phyloP scores from a whole-genome alignment of 1,140 invertebrate species.

The Pseudachorutes palmiensis region DNA sequence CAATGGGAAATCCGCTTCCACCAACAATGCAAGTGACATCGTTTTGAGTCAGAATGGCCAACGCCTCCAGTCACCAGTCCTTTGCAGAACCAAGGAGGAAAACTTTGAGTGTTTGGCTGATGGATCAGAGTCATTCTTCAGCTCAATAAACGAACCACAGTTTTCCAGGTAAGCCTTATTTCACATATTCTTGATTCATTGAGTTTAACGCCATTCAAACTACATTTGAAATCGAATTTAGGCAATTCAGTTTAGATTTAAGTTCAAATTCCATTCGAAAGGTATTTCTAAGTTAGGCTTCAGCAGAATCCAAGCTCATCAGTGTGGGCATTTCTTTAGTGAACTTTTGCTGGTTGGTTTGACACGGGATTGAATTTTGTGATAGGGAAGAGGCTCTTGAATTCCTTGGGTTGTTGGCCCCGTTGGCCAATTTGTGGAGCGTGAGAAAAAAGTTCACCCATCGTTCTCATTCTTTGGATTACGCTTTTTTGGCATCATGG shows the following conservation, averaged over 20 bases:
- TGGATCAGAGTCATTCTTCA: conserved; percentile 49
- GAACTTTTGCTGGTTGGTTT: too few species aligned
- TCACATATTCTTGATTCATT: neutral
- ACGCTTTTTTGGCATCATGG: too few species aligned
- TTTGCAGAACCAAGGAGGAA: conserved; percentile 43
- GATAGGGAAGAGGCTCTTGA: too few species aligned
- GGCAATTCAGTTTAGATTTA: too few species aligned
- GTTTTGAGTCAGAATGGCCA: neutral
- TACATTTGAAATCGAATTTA: neutral
- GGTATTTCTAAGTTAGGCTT: too few species aligned
- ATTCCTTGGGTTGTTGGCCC: too few species aligned
- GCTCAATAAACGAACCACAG: conserved; percentile 35
- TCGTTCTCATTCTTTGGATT: too few species aligned
- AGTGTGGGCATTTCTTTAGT: too few species aligned
- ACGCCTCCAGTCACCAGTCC: neutral
- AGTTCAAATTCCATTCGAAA: too few species aligned
- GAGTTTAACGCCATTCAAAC: neutral
- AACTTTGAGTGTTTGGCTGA: conserved; percentile 59
- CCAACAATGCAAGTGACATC: neutral
- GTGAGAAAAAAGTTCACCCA: too few species aligned
- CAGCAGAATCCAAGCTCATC: too few species aligned
- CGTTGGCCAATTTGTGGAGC: neutral
- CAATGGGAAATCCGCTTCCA: neutral
- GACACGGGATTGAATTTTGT: too few species aligned
- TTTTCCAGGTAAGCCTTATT: conserved; percentile 21